Evolutionary conservation across 2,888 invertebrate species (phyloP).

Genomic region (Oxycera nigricornis): DNA sequence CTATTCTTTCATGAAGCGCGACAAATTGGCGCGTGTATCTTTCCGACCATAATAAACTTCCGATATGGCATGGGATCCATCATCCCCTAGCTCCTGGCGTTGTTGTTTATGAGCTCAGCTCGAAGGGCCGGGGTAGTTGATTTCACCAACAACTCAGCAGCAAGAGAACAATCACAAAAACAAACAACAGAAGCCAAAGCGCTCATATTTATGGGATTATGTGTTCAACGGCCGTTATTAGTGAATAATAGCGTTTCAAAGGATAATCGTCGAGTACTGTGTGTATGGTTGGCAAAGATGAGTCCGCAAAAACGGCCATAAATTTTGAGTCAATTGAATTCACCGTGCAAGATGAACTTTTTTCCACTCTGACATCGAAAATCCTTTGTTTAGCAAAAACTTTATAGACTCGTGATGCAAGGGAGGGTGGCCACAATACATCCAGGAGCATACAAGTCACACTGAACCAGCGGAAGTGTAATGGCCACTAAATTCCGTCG

Average conservation of each 20-base stretch:
- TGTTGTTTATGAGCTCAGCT: conserved; percentile 4
- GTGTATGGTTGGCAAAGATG: conserved; percentile 23
- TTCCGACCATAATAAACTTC: not conserved
- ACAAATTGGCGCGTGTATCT: conserved; percentile 45
- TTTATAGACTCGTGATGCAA: conserved; percentile 8
- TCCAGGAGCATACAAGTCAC: not conserved
- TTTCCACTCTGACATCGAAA: conserved; percentile 14
- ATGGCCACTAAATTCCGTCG: conserved; percentile 35
- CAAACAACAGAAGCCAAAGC: conserved; percentile 23
- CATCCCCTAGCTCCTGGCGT: not conserved
- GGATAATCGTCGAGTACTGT: conserved; percentile 21
- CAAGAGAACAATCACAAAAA: not conserved
- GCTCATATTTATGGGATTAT: conserved; percentile 34
- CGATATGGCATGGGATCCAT: conserved; percentile 24
- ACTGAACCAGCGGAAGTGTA: conserved; percentile 29
- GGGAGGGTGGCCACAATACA: not conserved
- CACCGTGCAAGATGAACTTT: conserved; percentile 30
- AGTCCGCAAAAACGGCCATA: conserved; percentile 42
- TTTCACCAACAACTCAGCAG: not conserved
- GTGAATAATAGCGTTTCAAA: not conserved
- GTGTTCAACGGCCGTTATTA: conserved; percentile 27
- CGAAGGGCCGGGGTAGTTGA: not conserved
- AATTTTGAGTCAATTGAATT: conserved; percentile 42
- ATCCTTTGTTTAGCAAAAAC: conserved; percentile 34
- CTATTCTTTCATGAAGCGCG: conserved; percentile 40